These are phyloP conservation scores for Idaea dimidiata DNA, from an alignment of 2,888 invertebrate species.

Conservation along the genomic window DNA sequence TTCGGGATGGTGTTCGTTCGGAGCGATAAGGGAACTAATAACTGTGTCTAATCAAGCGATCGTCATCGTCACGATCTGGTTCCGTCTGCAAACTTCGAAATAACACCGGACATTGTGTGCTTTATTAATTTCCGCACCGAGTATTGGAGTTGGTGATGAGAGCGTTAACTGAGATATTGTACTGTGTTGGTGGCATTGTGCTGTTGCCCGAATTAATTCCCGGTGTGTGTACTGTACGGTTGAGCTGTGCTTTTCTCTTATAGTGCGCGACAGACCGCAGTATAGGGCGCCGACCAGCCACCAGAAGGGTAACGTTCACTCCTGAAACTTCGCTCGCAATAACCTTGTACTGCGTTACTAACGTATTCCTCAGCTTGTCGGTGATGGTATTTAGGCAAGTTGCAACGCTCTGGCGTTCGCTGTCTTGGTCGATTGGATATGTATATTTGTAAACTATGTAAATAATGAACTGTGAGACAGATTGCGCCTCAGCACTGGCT, in stretches of 20 bases:
- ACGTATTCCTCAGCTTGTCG: slow-evolving; percentile 57
- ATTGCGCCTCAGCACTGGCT: slow-evolving; percentile 37
- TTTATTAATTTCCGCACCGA: slow-evolving; percentile 23
- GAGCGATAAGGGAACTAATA: slow-evolving; percentile 10
- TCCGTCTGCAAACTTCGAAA: slow-evolving; percentile 15
- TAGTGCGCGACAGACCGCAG: slow-evolving; percentile 67
- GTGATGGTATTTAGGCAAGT: slow-evolving; percentile 69
- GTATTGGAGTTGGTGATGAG: slow-evolving; percentile 16
- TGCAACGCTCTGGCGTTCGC: slow-evolving; percentile 56
- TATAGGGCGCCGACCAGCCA: slow-evolving; percentile 72
- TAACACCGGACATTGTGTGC: slow-evolving; percentile 22
- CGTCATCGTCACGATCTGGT: slow-evolving; percentile 5
- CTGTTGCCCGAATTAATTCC: slow-evolving; percentile 33
- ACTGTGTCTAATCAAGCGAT: slow-evolving; percentile 1
- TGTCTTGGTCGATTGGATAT: slow-evolving; percentile 46
- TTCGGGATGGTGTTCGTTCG: slow-evolving; percentile 42
- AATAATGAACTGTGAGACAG: slow-evolving; percentile 45
- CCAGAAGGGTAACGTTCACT: slow-evolving; percentile 74
- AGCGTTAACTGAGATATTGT: slow-evolving; percentile 22
- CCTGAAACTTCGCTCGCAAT: slow-evolving; percentile 54
- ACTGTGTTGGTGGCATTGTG: slow-evolving; percentile 27
- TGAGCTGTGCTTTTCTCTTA: slow-evolving; percentile 76
- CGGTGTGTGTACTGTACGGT: slow-evolving; percentile 64
- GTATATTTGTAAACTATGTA: slow-evolving; percentile 33
- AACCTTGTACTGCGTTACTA: slow-evolving; percentile 62